Evolutionary conservation across 2,888 invertebrate species (phyloP), one percentile per base, ranked within the genome.

Genomic region (Caenorhabditis afra): DNA sequence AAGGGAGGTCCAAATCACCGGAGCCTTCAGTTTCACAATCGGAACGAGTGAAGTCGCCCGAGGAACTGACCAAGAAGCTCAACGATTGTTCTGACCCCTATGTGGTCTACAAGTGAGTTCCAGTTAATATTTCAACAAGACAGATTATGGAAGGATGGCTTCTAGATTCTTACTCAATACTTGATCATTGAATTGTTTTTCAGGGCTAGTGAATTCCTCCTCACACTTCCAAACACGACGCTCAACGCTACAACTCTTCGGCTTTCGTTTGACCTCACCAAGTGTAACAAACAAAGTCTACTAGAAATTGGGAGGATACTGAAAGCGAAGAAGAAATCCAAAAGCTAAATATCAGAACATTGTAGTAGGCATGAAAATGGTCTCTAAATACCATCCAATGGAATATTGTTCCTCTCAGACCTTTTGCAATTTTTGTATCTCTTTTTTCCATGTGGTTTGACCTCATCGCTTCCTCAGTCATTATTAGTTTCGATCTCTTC

Each of bases 41-140:
- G 7, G 50, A 64, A 23, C 29, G 39, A 41, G 29, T 39, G 20
- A 57, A 58, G 20, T 37, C 61, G 3, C 39, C 73, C 0, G 79
- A 73, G 45, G 62, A 66, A 11, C 11, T 79, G 14, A 79, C 73
- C 11, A 57, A 57, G 10, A 61, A 49, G 20, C 35, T 79, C 29
- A 61, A 58, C n/a, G 35, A 62, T n/a, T 64, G 61, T 8, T 35
- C 53, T 12, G 79, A 79, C 45, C 37, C 59, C 1, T 39, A 58
- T 23, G 52, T 68, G 5, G 41, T 79, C 16, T 79, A 79, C 23
- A 73, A 67, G 79, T 73, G 22, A 53, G 71, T 45, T 65, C n/a
- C n/a, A 3, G 11, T 14, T 18, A 18, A 18, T n/a, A 11, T 22
- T 52, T 22, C 20, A n/a, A n/a, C n/a, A n/a, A n/a, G n/a, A n/a